These are phyloP conservation scores for Caenorhabditis sulstoni DNA, from an alignment of 2,888 invertebrate genomes.

Conservation along the genomic window DNA sequence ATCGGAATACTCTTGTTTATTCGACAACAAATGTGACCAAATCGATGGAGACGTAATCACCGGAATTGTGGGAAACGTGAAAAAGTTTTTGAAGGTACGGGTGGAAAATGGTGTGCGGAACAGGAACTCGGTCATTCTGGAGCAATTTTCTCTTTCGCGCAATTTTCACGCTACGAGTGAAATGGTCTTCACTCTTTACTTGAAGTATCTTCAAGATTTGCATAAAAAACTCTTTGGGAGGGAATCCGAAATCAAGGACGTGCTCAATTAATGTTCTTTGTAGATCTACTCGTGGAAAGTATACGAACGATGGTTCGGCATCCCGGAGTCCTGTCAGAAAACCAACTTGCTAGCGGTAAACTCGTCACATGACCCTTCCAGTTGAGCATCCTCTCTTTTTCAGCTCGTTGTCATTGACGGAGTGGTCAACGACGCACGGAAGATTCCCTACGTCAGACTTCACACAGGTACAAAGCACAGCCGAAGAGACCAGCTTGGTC, in stretches of 20 bases:
- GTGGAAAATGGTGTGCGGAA: conserved; percentile 7
- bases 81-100: conserved; percentile 73
- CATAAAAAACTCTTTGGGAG: conserved; percentile 7
- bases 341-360: conserved; percentile 64
- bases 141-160: conserved; percentile 20
- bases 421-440: conserved; percentile 74
- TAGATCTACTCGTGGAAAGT: conserved; percentile 76
- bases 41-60: conserved; percentile 72
- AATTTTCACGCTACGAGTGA: neutral
- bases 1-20: conserved; percentile 67
- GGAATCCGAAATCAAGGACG: neutral
- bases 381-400: too few species aligned
- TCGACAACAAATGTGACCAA: conserved; percentile 69
- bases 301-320: conserved; percentile 76
- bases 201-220: conserved; percentile 2
- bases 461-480: conserved; percentile 64
- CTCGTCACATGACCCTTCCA: neutral
- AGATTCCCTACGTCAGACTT: conserved; percentile 73
- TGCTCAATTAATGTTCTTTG: conserved; percentile 20
- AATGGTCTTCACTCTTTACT: neutral
- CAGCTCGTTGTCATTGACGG: conserved; percentile 73
- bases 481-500: conserved; percentile 11
- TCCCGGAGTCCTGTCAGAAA: conserved; percentile 51
- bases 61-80: conserved; percentile 73
- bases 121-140: conserved; percentile 48